Base-by-base conservation (phyloP, 1,140 invertebrate species). In the Drosophila leontia region DNA sequence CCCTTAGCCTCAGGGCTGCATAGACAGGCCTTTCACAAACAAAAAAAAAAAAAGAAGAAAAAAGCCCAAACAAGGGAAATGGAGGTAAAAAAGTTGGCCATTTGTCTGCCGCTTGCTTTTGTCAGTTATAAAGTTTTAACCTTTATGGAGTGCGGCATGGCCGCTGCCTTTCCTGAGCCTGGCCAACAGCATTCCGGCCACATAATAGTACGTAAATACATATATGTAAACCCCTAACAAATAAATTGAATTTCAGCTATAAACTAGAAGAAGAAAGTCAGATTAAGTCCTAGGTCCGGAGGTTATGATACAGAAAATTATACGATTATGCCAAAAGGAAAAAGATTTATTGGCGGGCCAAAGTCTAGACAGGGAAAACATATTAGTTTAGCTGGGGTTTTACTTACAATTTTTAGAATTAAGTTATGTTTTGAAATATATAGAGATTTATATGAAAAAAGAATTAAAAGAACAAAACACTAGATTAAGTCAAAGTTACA, bases 101-200 rank as follows among this genome's bases (percentile, higher is more conserved):
- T 82, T 86, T 87, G 79, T 82, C 71, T 65, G 71, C 34, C 69
- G 67, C 65, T 78, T 58, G 68, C 78, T 70, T 74, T 82, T 80
- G 83, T 82, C 60, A 64, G 75, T 76, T 85, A 78, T 76, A 69
- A 87, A 86, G 79, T 82, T 83, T 79, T 82, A 74, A 69, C 83
- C 71, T 80, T 80, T 88, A 77, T 77, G 69, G 71, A 80, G 76
- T 82, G 65, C 53, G 70, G 64, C 68, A 55, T 67, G 70, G 57
- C 23, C 76, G 56, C n/a, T 32, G 17, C 51, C 39, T 59, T 58
- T 45, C 29, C 55, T 12, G 71, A 34, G 39, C 80, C 50, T 82
- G 63, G 50, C 26, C 26, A 29, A 29, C 26, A 29, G 7, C 26
- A 29, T 29, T 29, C 26, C 26, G 26, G 26, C 45, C 65, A 60